A percentile compares a stretch with the other conserved stretches of the same genome.
Evolutionary conservation across 1,140 invertebrate genomes (phyloP).

Genomic region (Chelonus insularis): DNA sequence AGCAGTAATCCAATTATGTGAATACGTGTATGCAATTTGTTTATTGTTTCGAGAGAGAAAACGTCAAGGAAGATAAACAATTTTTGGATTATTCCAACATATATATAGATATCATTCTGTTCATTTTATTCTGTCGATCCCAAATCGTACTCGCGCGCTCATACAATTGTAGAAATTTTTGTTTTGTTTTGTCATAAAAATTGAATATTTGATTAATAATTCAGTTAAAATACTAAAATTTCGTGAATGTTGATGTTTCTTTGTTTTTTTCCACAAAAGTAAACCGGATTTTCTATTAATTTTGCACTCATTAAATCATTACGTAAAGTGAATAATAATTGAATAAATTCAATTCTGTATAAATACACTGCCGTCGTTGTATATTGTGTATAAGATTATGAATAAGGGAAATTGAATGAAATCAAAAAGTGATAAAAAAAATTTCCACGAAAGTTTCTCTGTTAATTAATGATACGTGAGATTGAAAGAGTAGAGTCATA

Average conservation of each 20-base stretch:
- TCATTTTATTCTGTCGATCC: background rate
- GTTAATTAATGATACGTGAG: background rate
- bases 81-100: background rate
- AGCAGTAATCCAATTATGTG: background rate
- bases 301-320: too few species aligned
- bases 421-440: background rate
- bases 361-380: conserved; percentile 13
- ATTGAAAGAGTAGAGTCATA: background rate
- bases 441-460: background rate
- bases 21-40: background rate
- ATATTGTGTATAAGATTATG: conserved; percentile 7
- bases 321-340: too few species aligned
- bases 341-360: too few species aligned
- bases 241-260: too few species aligned
- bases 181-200: too few species aligned
- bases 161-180: background rate
- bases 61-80: background rate
- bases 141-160: background rate
- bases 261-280: too few species aligned
- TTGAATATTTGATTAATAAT: too few species aligned
- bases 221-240: too few species aligned
- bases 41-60: background rate
- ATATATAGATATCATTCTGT: background rate
- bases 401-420: background rate
- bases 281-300: too few species aligned